phyloP scores from a whole-genome alignment of 2,888 invertebrate genomes.

The Eupithecia pulchellata region DNA sequence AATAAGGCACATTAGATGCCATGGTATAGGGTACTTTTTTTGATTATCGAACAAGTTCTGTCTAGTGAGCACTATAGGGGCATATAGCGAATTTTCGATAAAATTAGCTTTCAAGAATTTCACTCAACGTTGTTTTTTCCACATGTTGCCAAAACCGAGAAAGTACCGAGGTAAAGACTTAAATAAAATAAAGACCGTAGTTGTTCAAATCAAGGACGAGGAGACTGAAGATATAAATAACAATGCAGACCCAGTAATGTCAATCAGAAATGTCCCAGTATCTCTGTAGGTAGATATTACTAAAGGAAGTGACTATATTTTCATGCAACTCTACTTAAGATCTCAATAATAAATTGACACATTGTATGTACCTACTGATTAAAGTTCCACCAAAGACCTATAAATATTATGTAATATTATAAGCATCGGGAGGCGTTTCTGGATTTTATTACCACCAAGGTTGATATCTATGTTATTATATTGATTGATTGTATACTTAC shows the following conservation, averaged over 20 bases:
- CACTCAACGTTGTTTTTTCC: conserved; percentile 50
- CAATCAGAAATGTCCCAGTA: conserved; percentile 26
- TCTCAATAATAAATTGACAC: neutral
- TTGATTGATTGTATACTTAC: too few species aligned
- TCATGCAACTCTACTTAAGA: neutral
- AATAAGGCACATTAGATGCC: too few species aligned
- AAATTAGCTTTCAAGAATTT: neutral
- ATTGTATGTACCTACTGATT: neutral
- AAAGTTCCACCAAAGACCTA: too few species aligned
- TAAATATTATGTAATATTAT: too few species aligned
- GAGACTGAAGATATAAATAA: conserved; percentile 17
- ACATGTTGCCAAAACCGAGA: conserved; percentile 62
- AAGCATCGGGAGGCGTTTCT: neutral
- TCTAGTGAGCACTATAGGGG: too few species aligned
- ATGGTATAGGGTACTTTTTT: too few species aligned
- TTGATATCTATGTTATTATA: too few species aligned
- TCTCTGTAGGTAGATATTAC: neutral
- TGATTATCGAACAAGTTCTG: too few species aligned
- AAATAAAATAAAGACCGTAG: conserved; percentile 59
- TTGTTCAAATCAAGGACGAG: conserved; percentile 52
- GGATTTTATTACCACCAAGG: conserved; percentile 1
- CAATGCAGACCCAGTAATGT: conserved; percentile 24
- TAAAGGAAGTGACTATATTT: neutral
- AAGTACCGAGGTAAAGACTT: conserved; percentile 61
- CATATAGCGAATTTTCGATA: neutral